Conservation (phyloP, 2,888 invertebrate species). For the Mylabris sibirica region DNA sequence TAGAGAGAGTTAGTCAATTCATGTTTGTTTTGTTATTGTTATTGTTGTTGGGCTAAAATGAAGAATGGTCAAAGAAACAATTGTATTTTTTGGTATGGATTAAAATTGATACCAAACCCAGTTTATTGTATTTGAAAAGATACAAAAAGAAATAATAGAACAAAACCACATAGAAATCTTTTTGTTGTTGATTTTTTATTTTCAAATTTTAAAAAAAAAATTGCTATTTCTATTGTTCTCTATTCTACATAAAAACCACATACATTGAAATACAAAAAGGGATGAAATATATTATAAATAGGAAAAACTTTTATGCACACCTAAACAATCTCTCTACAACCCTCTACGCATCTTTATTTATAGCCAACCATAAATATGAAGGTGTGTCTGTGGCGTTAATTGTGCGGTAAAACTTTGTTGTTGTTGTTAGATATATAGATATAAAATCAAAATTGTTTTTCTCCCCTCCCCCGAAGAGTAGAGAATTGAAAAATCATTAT, state of each 20-base stretch:
- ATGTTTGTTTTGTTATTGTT: background rate
- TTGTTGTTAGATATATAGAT: background rate
- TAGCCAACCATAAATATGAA: slow-evolving; percentile 16
- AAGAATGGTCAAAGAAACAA: background rate
- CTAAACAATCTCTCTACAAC: background rate
- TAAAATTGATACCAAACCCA: background rate
- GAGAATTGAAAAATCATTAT: background rate
- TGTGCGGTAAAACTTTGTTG: slow-evolving; percentile 11
- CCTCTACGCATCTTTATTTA: slow-evolving; percentile 13
- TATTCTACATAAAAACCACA: slow-evolving; percentile 9
- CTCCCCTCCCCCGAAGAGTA: background rate
- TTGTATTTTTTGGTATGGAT: background rate
- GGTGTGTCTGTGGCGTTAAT: slow-evolving; percentile 14
- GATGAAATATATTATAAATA: slow-evolving; percentile 12
- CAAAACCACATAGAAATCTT: background rate
- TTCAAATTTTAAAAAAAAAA: background rate
- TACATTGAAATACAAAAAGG: slow-evolving; percentile 6
- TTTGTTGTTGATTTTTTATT: background rate
- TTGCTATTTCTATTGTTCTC: slow-evolving; percentile 1
- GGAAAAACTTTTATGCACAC: slow-evolving; percentile 20
- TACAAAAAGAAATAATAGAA: background rate
- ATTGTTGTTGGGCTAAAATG: background rate
- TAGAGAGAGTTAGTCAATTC: background rate
- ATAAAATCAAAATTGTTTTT: background rate
- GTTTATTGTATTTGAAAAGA: background rate